Evolutionary conservation across 2,888 invertebrate species (phyloP), one percentile per base, ranked within the genome.

Genomic region (Tiphia femorata): DNA sequence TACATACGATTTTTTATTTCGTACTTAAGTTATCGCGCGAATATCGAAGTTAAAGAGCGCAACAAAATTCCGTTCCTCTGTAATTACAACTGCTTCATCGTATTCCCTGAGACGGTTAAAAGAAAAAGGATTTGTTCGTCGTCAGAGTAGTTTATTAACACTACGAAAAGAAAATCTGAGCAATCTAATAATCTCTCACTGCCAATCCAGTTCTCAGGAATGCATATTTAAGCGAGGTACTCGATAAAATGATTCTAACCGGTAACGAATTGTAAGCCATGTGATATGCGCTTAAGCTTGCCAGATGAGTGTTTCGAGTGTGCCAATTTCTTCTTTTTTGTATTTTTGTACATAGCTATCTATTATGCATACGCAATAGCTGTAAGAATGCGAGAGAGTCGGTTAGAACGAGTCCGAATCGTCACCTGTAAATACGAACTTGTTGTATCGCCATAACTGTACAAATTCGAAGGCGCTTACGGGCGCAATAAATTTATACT

Each of bases 321-420:
- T 82, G 81, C 82, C 81, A 82, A 81, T 76, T n/a, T n/a, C n/a
- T n/a, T n/a, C 69, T 57, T 51, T 64, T 67, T 77, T 79, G 70
- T 81, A 80, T 74, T 81, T 80, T 81, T 82, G 81, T 82, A 81
- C 54, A 82, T 78, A 78, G 50, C 58, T 68, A 72, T 51, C 50
- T 48, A 46, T 57, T 60, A 20, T 51, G 38, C 5, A 40, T 48
- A 49, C 25, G 35, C 42, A 51, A 55, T 57, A 58, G 43, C 19
- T 51, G 37, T 43, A 48, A 58, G 41, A 40, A 37, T 40, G 49
- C 44, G 27, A 29, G n/a, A n/a, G n/a, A n/a, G n/a, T n/a, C n/a
- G n/a, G n/a, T n/a, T n/a, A n/a, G n/a, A n/a, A n/a, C n/a, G n/a
- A n/a, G n/a, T n/a, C n/a, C n/a, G n/a, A n/a, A n/a, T n/a, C n/a